Evolutionary conservation across 2,888 invertebrate genomes (phyloP).

Genomic region (Tinea semifulvella): DNA sequence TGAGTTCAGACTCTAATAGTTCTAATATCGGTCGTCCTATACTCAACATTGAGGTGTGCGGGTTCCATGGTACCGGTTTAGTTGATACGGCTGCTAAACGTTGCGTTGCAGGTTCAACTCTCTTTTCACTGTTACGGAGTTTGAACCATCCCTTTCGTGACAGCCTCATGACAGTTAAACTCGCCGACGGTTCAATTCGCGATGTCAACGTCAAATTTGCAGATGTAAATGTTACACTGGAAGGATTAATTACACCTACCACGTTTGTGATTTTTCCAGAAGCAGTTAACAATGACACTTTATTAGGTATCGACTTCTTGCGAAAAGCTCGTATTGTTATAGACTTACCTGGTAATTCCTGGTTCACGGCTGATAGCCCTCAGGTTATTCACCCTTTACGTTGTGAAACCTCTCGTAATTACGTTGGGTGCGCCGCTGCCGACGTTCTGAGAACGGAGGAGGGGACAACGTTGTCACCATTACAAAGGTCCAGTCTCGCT

Average conservation of each 20-base stretch:
- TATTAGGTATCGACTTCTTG: constrained; percentile 23
- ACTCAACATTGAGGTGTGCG: too few species aligned
- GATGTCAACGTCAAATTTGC: constrained; percentile 18
- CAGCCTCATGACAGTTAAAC: too few species aligned
- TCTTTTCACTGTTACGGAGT: too few species aligned
- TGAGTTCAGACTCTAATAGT: too few species aligned
- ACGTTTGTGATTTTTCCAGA: constrained; percentile 23
- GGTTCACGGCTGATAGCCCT: constrained; percentile 21
- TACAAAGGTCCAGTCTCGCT: neutral
- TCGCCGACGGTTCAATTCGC: too few species aligned
- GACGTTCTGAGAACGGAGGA: neutral
- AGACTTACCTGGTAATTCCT: constrained; percentile 23
- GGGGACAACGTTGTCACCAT: neutral
- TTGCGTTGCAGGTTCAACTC: too few species aligned
- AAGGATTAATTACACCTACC: constrained; percentile 16
- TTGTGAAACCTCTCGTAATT: neutral
- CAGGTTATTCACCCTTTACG: constrained; percentile 18
- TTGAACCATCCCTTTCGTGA: too few species aligned
- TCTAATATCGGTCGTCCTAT: too few species aligned
- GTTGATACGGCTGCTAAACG: too few species aligned
- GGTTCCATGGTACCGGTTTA: too few species aligned
- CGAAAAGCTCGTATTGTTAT: constrained; percentile 24
- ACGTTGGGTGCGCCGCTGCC: neutral
- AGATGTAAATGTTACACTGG: constrained; percentile 16
- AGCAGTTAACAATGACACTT: constrained; percentile 19